Evolutionary conservation across 2,113 vertebrate genomes (phyloP), one percentile per base, ranked within the genome.

Genomic region (Alectura lathami): DNA sequence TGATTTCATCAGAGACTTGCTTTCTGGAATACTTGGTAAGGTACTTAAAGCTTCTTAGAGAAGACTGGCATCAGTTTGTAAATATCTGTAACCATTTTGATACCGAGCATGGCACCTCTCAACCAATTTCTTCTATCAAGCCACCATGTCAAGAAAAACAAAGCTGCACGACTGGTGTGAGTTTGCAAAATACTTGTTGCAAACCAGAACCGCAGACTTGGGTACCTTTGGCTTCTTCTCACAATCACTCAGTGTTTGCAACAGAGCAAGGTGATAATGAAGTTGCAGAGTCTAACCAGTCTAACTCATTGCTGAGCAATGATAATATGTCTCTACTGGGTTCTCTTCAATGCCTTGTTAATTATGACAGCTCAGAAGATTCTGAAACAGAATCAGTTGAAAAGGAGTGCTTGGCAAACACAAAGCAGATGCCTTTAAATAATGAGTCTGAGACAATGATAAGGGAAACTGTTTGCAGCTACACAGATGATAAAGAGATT

Each of bases 1-100:
- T 99, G 84, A 99, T 99, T 96, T 99, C 99, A 20, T 96, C 98
- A 2, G 99, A 99, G 96, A 99, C 99, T 85, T 99, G 99, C 91
- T 99, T 99, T 63, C 95, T 99, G 86, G 99, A 99, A 88, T 99
- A 99, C 94, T 97, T 99, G 36, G 98, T 99, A 40, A 98, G 97
- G 18, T 99, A 99, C 94, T 97, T 99, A 51, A 99, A 99, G 91
- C 97, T 98, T 27, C 97, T 99, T 8, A 59, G 88, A n/a, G 95
- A 94, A 54, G 98, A 99, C 73, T 98, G 98, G 98, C 79, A n/a
- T 30, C 88, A 94, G 7, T 99, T 99, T 82, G 83, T 92, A 15
- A 88, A 68, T 3, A 81, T 97, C 12, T 99, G 98, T 81, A 83
- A 69, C 36, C 59, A 36, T 68, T 96, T 98, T 8, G 89, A 98